Evolutionary conservation across 1,140 invertebrate species (phyloP), one percentile per base, ranked within the genome.

Genomic region (Philotrypesis tridentata): DNA sequence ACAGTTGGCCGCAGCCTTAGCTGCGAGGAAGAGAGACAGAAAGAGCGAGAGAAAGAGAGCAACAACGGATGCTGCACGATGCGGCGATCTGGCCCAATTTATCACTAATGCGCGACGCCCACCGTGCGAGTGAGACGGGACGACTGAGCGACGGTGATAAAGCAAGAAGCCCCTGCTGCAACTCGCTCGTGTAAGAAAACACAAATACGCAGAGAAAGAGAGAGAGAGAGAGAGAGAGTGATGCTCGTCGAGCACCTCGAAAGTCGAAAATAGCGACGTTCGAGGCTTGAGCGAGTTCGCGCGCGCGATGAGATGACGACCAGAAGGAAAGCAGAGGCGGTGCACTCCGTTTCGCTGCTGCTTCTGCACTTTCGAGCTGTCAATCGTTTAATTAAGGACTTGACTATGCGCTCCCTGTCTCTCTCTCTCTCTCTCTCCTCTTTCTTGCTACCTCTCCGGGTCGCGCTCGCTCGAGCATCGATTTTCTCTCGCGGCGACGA

Each of bases 51-150:
- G 48, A 55, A 17, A n/a, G 48, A 55, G 25, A 67, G 9, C 65
- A 67, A 17, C 27, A 65, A 21, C 61, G 70, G 71, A 74, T 68
- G 72, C 9, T 27, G 27, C 81, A 84, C 83, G 87, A 89, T 89
- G 87, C 87, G 87, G 85, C 84, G 90, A 91, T 91, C 87, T 84
- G 85, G 83, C 88, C 84, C 84, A 89, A 91, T 91, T 91, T 89
- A 91, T 91, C 87, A 88, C 88, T 85, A 87, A 91, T 89, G 88
- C 87, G 84, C 80, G 85, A 90, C 89, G 90, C 89, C 89, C 89
- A 90, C 87, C 82, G 84, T 73, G n/a, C n/a, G 83, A 84, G 17
- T n/a, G 82, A 65, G 61, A 31, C 37, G 37, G 4, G 48, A 72
- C 63, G 23, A 65, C 23, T 27, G 70, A 67, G 79, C 85, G 82